Percentiles rank a stretch among this genome's conserved stretches.
Evolutionary conservation across 1,140 invertebrate species (phyloP).

Genomic region (Phymastichus coffea): DNA sequence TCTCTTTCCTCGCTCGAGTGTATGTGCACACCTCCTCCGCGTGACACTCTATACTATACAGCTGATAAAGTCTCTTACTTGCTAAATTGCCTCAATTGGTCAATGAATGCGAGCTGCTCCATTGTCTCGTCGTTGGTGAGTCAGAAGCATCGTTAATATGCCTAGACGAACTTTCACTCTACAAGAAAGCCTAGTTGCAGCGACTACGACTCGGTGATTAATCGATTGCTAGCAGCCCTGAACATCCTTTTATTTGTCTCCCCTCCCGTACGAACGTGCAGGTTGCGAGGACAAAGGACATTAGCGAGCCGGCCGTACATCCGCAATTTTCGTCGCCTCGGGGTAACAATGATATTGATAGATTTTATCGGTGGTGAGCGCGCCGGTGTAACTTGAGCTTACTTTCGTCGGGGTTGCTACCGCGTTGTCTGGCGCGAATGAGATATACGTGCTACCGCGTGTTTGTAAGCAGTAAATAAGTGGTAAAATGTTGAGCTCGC

Average conservation of each 20-base stretch:
- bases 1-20: too few relatives aligned
- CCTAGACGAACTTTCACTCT: slow-evolving; percentile 14
- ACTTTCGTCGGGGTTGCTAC: neutral
- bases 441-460: neutral
- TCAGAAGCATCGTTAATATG: neutral
- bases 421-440: neutral
- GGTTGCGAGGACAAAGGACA: slow-evolving; percentile 1
- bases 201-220: slow-evolving; percentile 13
- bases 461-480: slow-evolving; percentile 12
- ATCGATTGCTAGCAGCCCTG: neutral
- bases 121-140: neutral
- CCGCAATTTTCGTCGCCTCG: neutral
- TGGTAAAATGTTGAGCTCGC: slow-evolving; percentile 4
- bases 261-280: neutral
- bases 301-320: neutral
- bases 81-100: slow-evolving; percentile 25
- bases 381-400: slow-evolving; percentile 14
- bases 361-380: slow-evolving; percentile 4
- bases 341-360: neutral
- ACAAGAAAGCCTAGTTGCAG: too few relatives aligned
- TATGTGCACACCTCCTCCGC: too few relatives aligned
- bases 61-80: too few relatives aligned
- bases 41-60: too few relatives aligned
- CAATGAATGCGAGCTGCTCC: slow-evolving; percentile 19
- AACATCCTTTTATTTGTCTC: too few relatives aligned